A percentile compares a stretch with the other conserved stretches of the same genome.
Conservation (phyloP, 1,140 invertebrate genomes). For the Drosophila aff. region DNA sequence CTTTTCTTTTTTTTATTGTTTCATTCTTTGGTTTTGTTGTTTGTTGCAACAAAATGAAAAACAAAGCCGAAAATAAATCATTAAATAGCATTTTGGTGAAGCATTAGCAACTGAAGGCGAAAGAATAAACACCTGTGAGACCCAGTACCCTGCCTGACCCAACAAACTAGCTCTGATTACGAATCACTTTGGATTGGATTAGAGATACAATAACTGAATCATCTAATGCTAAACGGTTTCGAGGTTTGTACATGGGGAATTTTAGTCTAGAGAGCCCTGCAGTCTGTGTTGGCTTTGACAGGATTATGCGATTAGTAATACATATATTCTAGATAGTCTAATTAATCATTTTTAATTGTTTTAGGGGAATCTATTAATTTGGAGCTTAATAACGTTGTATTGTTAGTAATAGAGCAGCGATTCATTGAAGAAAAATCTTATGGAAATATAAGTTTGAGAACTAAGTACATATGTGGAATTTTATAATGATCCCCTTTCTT, state of each 20-base stretch:
- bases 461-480: not conserved
- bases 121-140: conserved; percentile 34
- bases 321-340: conserved; percentile 12
- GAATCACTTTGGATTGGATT: not conserved
- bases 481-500: not conserved
- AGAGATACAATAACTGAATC: conserved; percentile 3
- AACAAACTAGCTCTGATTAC: conserved; percentile 15
- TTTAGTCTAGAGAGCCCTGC: conserved; percentile 6
- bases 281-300: conserved; percentile 10
- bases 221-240: conserved; percentile 16
- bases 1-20: conserved; percentile 46
- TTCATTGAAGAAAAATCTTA: not conserved
- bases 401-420: not conserved
- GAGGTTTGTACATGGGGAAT: conserved; percentile 12
- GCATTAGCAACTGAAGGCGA: conserved; percentile 36
- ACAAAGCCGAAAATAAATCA: conserved; percentile 56
- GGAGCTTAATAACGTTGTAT: not conserved
- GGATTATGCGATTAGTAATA: not conserved
- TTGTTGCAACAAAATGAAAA: conserved; percentile 65
- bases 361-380: not conserved
- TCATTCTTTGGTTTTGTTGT: conserved; percentile 39
- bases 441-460: not conserved
- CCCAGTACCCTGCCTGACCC: not conserved
- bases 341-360: conserved; percentile 9
- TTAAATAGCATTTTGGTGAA: conserved; percentile 57